Evolutionary conservation across 53 echinoderm and acorn worm species (phyloP).

Genomic region (Holothuria scabra): DNA sequence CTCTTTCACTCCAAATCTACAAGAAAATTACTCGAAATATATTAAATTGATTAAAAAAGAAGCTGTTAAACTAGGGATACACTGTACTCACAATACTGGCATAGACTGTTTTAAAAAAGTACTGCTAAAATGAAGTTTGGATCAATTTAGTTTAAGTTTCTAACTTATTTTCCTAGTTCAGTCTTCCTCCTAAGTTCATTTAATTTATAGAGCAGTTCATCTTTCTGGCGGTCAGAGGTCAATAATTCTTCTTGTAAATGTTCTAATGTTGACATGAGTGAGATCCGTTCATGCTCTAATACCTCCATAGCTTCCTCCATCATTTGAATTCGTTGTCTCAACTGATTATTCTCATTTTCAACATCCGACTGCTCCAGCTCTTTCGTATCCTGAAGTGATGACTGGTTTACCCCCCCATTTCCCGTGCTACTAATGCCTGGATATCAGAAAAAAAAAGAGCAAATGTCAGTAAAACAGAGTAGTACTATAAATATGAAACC

Average conservation of each 20-base stretch:
- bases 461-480: too few species aligned
- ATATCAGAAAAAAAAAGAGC: neutral
- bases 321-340: constrained; percentile 55
- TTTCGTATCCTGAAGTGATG: neutral
- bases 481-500: too few species aligned
- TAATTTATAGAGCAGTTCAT: constrained; percentile 58
- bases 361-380: neutral
- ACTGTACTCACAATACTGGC: too few species aligned
- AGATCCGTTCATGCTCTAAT: constrained; percentile 90
- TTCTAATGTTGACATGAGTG: constrained; percentile 79
- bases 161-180: constrained; percentile 56
- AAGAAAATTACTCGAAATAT: too few species aligned
- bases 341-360: constrained; percentile 67
- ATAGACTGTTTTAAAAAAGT: too few species aligned
- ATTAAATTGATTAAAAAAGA: too few species aligned
- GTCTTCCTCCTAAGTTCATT: constrained; percentile 67
- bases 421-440: neutral
- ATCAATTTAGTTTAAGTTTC: neutral
- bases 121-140: too few species aligned
- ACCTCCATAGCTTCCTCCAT: constrained; percentile 83
- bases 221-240: constrained; percentile 79
- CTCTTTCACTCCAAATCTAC: too few species aligned
- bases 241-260: constrained; percentile 92
- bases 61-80: too few species aligned
- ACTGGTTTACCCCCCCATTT: neutral